Evolutionary conservation across 2,888 invertebrate genomes (phyloP), one percentile per base, ranked within the genome.

Genomic region (Xanthorhoe spadicearia): DNA sequence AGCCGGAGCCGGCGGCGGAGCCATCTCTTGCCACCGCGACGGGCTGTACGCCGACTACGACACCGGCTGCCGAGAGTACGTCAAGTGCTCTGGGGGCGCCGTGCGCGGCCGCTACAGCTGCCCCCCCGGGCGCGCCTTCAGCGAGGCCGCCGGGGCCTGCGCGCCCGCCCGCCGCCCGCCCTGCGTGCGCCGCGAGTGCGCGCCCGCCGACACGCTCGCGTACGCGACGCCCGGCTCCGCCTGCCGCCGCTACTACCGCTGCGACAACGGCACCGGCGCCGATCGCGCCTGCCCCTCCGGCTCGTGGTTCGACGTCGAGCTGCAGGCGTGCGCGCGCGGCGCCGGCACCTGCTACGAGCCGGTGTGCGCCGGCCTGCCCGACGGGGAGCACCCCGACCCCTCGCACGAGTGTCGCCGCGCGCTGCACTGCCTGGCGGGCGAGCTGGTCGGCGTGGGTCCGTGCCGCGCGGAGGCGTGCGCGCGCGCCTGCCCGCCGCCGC

Each of bases 331-430:
- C 78, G 90, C 90, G 18, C 88, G 92, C 69, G 92, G 92, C 52
- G 91, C 94, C 75, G 94, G 94, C 56, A 89, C 93, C 23, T 95
- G 95, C 83, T 94, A 94, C 82, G 95, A 95, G 74, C 94, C 94
- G 13, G 87, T 94, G 49, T 95, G 95, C 78, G 90, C 93, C 7
- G 94, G 94, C 0, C 85, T 94, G 49, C 88, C 93, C 1, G 94
- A 95, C 80, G 95, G 95, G 0, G 82, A 88, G 50, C 94, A 94
- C 78, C 92, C 94, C 23, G 95, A 95, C 78, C 88, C 94, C 5
- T 94, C 94, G 1, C 94, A 94, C 75, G 91, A 92, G 60, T 95
- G 95, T 74, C 91, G 92, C 0, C 91, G 95, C 13, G 86, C 86
- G 28, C 86, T 94, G 64, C 83, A 82, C 17, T 95, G 95, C 74